Conservation (phyloP, 2,797 vertebrate species). For the Picus viridis region DNA sequence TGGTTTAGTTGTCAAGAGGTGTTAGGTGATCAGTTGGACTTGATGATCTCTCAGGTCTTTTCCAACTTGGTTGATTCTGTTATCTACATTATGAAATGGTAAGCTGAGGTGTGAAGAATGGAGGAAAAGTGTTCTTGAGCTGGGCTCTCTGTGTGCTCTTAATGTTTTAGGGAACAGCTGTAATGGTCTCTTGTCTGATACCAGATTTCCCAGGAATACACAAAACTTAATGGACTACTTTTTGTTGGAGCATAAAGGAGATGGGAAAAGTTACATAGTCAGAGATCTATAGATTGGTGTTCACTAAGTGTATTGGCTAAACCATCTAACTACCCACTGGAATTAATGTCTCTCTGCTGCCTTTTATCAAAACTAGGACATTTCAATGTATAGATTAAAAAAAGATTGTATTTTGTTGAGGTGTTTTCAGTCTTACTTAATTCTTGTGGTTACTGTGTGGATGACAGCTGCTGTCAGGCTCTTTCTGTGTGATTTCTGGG, state of each 20-base stretch:
- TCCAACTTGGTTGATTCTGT: too few relatives aligned
- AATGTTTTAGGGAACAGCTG: not conserved
- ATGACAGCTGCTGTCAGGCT: not conserved
- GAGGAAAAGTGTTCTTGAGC: not conserved
- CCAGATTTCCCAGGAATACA: not conserved
- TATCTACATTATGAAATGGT: not conserved
- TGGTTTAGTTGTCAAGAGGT: too few relatives aligned
- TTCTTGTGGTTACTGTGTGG: not conserved
- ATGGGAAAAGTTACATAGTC: not conserved
- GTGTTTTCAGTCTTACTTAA: not conserved
- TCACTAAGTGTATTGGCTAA: not conserved
- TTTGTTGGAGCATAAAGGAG: not conserved
- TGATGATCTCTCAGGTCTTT: too few relatives aligned
- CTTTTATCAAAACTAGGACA: not conserved
- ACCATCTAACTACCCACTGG: not conserved
- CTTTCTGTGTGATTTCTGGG: not conserved
- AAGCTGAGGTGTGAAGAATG: not conserved
- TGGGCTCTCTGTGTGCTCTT: not conserved
- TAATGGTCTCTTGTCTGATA: not conserved
- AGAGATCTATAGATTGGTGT: not conserved
- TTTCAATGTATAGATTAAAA: not conserved
- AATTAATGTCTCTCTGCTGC: not conserved
- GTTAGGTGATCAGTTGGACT: too few relatives aligned
- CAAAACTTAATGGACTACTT: accelerated
- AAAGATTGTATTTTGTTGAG: not conserved